These are phyloP conservation scores for Drosophila mimetica DNA, from an alignment of 2,888 invertebrate species.

Conservation along the genomic window DNA sequence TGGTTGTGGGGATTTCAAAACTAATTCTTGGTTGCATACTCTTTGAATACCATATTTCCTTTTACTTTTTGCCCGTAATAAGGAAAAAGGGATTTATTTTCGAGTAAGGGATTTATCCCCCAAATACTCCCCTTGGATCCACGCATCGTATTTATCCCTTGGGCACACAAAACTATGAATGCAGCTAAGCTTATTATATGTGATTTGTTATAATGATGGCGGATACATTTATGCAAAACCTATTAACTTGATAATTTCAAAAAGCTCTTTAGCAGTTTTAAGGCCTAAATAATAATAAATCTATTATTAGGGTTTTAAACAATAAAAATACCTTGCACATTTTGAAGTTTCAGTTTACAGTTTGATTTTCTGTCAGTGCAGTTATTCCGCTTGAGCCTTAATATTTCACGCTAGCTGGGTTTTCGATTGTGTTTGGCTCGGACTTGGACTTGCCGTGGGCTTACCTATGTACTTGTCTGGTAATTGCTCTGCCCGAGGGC, in stretches of 20 bases:
- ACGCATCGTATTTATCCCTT: background rate
- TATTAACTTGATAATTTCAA: background rate
- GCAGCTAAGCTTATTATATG: background rate
- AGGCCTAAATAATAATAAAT: background rate
- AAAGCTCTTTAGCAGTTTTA: background rate
- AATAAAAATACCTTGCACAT: background rate
- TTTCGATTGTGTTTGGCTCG: constrained; percentile 68
- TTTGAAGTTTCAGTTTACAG: background rate
- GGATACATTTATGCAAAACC: background rate
- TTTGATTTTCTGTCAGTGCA: constrained; percentile 17
- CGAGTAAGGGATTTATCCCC: too few species aligned
- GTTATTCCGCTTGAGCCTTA: constrained; percentile 52
- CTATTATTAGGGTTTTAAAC: background rate
- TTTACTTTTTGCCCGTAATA: too few species aligned
- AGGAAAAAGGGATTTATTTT: too few species aligned
- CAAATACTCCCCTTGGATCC: too few species aligned
- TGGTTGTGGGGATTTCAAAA: too few species aligned
- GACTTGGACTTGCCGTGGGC: constrained; percentile 33
- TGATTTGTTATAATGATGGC: background rate
- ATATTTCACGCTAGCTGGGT: constrained; percentile 77
- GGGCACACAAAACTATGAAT: background rate
- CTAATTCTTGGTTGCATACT: too few species aligned
- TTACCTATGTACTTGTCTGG: constrained; percentile 63
- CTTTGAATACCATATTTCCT: too few species aligned
- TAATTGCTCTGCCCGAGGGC: constrained; percentile 68